These are phyloP conservation scores for Indicator indicator DNA, from an alignment of 2,113 vertebrate species.

Conservation along the genomic window DNA sequence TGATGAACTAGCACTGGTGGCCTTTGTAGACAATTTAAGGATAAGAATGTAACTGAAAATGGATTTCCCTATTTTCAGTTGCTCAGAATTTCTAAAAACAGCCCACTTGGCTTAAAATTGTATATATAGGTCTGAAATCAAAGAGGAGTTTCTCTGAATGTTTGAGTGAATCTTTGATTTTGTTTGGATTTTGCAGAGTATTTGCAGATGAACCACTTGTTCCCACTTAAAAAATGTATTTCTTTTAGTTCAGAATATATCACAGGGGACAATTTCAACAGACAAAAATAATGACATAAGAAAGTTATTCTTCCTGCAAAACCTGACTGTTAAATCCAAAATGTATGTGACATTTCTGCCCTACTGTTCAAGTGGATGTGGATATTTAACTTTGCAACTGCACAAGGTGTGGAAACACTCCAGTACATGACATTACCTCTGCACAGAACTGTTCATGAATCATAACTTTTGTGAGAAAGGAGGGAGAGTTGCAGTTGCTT, in stretches of 20 bases:
- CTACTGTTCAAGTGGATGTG: background rate
- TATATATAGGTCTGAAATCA: constrained; percentile 7
- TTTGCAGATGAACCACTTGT: background rate
- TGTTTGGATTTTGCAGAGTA: background rate
- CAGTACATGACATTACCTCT: background rate
- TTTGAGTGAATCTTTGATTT: background rate
- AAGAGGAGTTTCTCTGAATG: background rate
- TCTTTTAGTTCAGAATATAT: background rate
- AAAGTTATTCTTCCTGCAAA: background rate
- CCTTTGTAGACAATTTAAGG: constrained; percentile 34
- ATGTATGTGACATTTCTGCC: background rate
- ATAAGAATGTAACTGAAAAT: constrained; percentile 36
- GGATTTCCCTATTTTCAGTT: constrained; percentile 29
- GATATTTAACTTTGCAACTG: background rate
- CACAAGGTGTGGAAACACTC: background rate
- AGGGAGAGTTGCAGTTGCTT: background rate
- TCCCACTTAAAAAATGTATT: background rate
- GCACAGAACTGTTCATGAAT: background rate
- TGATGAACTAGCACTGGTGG: background rate
- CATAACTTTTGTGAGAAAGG: background rate
- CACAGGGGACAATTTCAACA: background rate
- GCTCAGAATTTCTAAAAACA: constrained; percentile 44
- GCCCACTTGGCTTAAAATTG: background rate
- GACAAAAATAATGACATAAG: background rate
- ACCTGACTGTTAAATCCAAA: background rate